Conservation (phyloP, 2,888 invertebrate genomes). For the Athetis lepigone region DNA sequence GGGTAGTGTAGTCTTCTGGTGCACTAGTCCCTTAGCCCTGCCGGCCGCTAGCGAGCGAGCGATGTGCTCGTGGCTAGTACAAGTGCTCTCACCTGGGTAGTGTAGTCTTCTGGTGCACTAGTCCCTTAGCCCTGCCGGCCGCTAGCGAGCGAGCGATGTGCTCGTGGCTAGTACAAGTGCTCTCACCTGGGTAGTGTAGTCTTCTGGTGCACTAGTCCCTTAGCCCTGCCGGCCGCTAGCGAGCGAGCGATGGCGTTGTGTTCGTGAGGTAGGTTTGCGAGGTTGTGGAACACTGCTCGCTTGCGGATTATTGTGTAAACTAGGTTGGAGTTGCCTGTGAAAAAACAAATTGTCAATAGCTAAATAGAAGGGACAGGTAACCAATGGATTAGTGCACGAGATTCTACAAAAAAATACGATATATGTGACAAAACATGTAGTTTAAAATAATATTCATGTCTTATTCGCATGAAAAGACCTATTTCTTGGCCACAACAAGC, state of each 20-base stretch:
- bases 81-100: constrained; percentile 39
- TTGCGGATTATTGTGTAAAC: constrained; percentile 99
- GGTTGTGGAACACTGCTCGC: constrained; percentile 98
- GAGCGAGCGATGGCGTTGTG: constrained; percentile 96
- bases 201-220: constrained; percentile 59
- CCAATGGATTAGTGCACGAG: no score
- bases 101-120: constrained; percentile 49
- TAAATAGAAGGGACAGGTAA: no score
- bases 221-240: constrained; percentile 78
- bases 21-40: constrained; percentile 3
- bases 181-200: constrained; percentile 51
- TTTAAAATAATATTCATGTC: no score
- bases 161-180: constrained; percentile 94
- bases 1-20: constrained; percentile 26
- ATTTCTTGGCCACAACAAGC: no score
- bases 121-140: constrained; percentile 64
- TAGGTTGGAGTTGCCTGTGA: constrained; percentile 97
- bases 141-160: constrained; percentile 95
- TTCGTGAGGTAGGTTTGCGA: constrained; percentile 99
- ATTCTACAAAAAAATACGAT: no score
- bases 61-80: constrained; percentile 94
- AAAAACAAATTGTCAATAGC: background rate
- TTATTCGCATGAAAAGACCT: no score
- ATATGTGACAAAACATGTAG: no score
- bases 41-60: constrained; percentile 92